A percentile compares a stretch with the other conserved stretches of the same genome.
phyloP scores from a whole-genome alignment of 2,888 invertebrate genomes.

The Apantesis nais region DNA sequence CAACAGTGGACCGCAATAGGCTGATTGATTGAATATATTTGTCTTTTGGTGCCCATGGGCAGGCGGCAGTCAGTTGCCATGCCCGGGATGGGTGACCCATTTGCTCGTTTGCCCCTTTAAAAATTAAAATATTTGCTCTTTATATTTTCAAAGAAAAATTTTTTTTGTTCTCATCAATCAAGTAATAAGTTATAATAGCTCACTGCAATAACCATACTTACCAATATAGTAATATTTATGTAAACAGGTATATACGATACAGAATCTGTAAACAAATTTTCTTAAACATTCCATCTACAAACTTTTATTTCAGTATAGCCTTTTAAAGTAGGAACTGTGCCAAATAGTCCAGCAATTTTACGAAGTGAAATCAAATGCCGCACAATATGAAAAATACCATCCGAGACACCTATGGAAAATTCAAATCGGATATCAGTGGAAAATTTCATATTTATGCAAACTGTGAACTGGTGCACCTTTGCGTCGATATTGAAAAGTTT shows the following conservation, averaged over 20 bases:
- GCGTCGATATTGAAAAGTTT: constrained; percentile 61
- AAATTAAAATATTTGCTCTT: too few species aligned
- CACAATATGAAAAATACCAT: constrained; percentile 51
- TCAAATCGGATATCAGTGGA: constrained; percentile 62
- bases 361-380: constrained; percentile 36
- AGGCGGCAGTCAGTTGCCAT: too few species aligned
- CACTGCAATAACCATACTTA: neutral
- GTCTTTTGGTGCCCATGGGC: too few species aligned
- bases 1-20: too few species aligned
- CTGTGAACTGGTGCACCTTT: constrained; percentile 53
- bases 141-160: too few species aligned
- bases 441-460: constrained; percentile 69
- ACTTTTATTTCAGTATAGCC: neutral
- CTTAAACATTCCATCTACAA: neutral
- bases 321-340: constrained; percentile 29
- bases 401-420: constrained; percentile 51
- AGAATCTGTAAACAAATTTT: neutral
- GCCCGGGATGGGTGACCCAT: too few species aligned
- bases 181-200: neutral
- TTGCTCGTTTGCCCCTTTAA: too few species aligned
- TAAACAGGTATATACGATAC: neutral
- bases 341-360: constrained; percentile 25
- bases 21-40: too few species aligned
- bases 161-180: too few species aligned
- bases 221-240: neutral